Evolutionary conservation across 1,140 invertebrate genomes (phyloP), one percentile per base, ranked within the genome.

Genomic region (Cheumatopsyche charites): DNA sequence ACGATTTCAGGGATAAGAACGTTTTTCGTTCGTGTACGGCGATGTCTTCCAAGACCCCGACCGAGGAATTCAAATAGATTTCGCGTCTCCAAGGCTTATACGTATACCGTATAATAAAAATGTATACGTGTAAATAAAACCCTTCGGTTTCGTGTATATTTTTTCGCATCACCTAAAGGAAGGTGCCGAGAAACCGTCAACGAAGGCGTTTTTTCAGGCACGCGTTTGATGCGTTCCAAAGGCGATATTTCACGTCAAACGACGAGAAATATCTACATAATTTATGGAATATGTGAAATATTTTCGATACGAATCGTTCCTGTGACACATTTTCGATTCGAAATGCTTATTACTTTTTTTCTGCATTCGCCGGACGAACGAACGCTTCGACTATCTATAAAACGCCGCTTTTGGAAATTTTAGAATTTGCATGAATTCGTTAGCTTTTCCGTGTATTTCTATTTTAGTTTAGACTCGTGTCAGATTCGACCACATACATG

Each of bases 231-330:
- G 47, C 47, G 47, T 17, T 52, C 19, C 47, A 52, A 47, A 47
- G 47, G 19, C 47, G 47, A 52, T 52, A 52, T 52, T 52, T 52
- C 47, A 52, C 47, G 47, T 52, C 47, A 52, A 19, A 52, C 47
- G 47, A 52, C n/a, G 19, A 58, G 55, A 23, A 58, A 58, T 58
- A 58, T 58, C 55, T 58, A 19, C 55, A 58, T 58, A 58, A 58
- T 58, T 58, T 58, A 58, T 58, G 55, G 55, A 58, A 58, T 58
- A 58, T 58, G 21, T 23, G 55, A 23, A 58, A 58, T 58, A 58
- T 58, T 25, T 55, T 26, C 43, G 13, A 13, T 47, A 47, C 43
- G 43, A 47, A n/a, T 47, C 43, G 15, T 6, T 42, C 12, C 12
- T 47, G 13, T 47, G 13, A 47, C 3, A 47, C 13, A n/a, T 47